These are phyloP conservation scores for Planiliza haematocheilus DNA, from an alignment of 2,113 vertebrate species.

Conservation along the genomic window DNA sequence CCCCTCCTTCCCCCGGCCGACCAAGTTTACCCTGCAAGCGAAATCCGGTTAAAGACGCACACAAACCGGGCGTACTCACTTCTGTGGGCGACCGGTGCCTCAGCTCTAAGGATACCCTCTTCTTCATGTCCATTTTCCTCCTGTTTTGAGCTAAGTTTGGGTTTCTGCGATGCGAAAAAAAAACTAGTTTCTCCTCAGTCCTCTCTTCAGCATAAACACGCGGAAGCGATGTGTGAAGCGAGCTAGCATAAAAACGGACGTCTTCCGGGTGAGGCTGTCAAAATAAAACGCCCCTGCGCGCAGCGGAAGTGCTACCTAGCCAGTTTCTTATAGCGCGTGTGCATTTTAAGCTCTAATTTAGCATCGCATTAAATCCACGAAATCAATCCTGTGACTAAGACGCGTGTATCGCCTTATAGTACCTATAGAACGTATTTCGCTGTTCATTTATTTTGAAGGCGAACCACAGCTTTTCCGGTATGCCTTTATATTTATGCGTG, in stretches of 20 bases:
- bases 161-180: slow-evolving; percentile 13
- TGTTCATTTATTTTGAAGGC: slow-evolving; percentile 21
- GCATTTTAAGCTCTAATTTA: too few relatives aligned
- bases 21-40: slow-evolving; percentile 22
- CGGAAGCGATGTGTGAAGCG: slow-evolving; percentile 48
- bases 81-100: slow-evolving; percentile 80
- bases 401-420: background rate
- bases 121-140: slow-evolving; percentile 80
- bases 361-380: background rate
- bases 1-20: slow-evolving; percentile 39
- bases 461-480: rapidly evolving
- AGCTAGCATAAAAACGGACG: rapidly evolving
- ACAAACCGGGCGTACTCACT: slow-evolving; percentile 53
- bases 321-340: background rate
- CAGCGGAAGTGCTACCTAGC: background rate
- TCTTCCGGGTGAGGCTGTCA: slow-evolving; percentile 37
- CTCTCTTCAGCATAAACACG: slow-evolving; percentile 70
- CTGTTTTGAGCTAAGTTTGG: slow-evolving; percentile 22
- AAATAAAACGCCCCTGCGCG: background rate
- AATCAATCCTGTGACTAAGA: background rate
- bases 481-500: rapidly evolving
- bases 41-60: background rate
- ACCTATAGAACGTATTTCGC: background rate
- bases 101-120: slow-evolving; percentile 78
- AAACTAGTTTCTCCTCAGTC: slow-evolving; percentile 51